Percentiles rank a stretch among this genome's conserved stretches.
These are phyloP conservation scores for Eueides isabella DNA, from an alignment of 1,140 invertebrate species.

Conservation along the genomic window DNA sequence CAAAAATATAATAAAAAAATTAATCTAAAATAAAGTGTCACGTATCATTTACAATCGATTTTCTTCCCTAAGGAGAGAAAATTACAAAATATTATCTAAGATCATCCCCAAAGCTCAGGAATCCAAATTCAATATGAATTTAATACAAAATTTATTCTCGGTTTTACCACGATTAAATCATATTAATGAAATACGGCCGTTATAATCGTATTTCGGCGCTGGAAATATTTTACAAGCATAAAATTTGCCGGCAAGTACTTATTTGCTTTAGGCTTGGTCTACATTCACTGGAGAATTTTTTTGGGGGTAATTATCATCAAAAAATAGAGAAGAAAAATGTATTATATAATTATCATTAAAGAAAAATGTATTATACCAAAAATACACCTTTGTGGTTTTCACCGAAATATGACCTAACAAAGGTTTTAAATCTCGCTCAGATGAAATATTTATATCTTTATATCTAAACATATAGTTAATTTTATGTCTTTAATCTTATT, in stretches of 20 bases:
- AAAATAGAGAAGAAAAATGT: neutral
- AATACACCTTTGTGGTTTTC: neutral
- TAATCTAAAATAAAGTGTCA: neutral
- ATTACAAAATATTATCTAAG: constrained; percentile 10
- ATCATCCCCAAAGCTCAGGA: neutral
- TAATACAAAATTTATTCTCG: neutral
- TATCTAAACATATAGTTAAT: too few relatives aligned
- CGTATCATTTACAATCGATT: neutral
- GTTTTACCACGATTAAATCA: constrained; percentile 18
- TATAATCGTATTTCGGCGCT: constrained; percentile 37
- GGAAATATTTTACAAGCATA: constrained; percentile 52
- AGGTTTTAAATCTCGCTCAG: neutral
- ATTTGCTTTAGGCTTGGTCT: constrained; percentile 28
- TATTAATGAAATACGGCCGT: constrained; percentile 24
- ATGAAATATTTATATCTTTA: neutral
- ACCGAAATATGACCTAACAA: neutral
- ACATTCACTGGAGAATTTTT: neutral
- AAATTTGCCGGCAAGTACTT: constrained; percentile 58
- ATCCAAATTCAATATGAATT: constrained; percentile 11
- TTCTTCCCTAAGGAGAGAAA: neutral
- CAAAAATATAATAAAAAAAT: neutral
- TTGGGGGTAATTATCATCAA: neutral
- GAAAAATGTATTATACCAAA: too few relatives aligned
- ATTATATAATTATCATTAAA: too few relatives aligned
- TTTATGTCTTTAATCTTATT: too few relatives aligned